Conservation (phyloP, 2,888 invertebrate species). For the Hybos culiciformis region DNA sequence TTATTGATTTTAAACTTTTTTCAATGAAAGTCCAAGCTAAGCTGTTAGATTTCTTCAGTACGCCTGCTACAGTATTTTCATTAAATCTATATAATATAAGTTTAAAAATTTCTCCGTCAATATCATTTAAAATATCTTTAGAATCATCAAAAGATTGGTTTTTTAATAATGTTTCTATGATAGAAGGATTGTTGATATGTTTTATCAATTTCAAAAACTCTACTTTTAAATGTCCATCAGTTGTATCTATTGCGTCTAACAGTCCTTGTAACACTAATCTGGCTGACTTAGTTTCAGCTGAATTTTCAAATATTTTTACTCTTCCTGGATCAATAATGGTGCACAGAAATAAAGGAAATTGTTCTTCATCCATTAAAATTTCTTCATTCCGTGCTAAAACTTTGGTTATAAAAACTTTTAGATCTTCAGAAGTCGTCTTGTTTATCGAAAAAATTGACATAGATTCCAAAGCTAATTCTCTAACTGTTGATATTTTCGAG, state of each 20-base stretch:
- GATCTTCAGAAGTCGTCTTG: constrained; percentile 38
- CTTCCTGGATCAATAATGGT: constrained; percentile 45
- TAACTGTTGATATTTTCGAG: constrained; percentile 40
- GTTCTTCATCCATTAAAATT: constrained; percentile 50
- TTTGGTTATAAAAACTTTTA: constrained; percentile 19
- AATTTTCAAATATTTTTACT: no score
- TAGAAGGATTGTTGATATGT: constrained; percentile 37
- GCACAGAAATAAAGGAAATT: constrained; percentile 47
- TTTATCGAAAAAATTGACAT: no score
- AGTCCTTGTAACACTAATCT: constrained; percentile 29
- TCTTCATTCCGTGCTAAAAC: constrained; percentile 40
- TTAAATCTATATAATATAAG: constrained; percentile 44
- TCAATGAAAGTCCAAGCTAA: constrained; percentile 46
- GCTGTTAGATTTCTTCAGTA: constrained; percentile 32
- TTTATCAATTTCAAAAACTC: constrained; percentile 38
- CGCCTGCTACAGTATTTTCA: constrained; percentile 31
- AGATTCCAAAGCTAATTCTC: constrained; percentile 43
- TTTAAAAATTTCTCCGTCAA: constrained; percentile 41
- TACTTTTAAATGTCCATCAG: constrained; percentile 38
- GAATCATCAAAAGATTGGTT: constrained; percentile 23
- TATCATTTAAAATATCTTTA: constrained; percentile 34
- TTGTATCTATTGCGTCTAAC: constrained; percentile 19
- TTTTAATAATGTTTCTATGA: constrained; percentile 33
- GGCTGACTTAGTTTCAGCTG: no score
- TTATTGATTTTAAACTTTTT: constrained; percentile 6